A percentile compares a stretch with the other conserved stretches of the same genome.
Evolutionary conservation across 2,888 invertebrate genomes (phyloP).

Genomic region (Epicampocera succincta): DNA sequence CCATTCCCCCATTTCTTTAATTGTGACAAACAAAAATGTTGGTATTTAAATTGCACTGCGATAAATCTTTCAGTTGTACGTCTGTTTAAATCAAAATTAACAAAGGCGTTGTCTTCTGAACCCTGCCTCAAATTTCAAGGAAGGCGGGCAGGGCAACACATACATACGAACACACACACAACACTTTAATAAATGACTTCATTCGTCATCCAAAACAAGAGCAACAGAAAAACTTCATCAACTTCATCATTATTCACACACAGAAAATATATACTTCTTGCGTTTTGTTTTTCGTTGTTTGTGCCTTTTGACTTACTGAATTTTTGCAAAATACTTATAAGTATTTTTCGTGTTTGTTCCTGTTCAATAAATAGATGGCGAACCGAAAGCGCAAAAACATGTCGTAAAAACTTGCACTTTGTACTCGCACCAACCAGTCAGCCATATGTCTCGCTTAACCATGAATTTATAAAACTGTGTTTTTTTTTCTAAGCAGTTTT

Average conservation of each 20-base stretch:
- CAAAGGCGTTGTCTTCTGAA: slow-evolving; percentile 63
- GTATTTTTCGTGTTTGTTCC: slow-evolving; percentile 30
- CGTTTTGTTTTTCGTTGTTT: slow-evolving; percentile 12
- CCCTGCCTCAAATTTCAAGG: slow-evolving; percentile 35
- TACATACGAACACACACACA: slow-evolving; percentile 9
- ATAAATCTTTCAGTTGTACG: slow-evolving; percentile 50
- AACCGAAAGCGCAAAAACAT: slow-evolving; percentile 27
- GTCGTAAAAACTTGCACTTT: slow-evolving; percentile 57
- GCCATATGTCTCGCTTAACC: slow-evolving; percentile 57
- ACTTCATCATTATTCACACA: slow-evolving; percentile 48
- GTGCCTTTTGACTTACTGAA: slow-evolving; percentile 30
- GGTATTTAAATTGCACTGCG: slow-evolving; percentile 47
- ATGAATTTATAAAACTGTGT: slow-evolving; percentile 52
- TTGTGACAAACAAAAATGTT: background rate
- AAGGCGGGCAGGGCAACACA: slow-evolving; percentile 21
- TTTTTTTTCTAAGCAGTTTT: background rate
- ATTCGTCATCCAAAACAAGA: slow-evolving; percentile 60
- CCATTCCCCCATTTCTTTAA: too few relatives aligned
- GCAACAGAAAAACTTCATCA: slow-evolving; percentile 11
- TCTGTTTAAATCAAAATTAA: slow-evolving; percentile 62
- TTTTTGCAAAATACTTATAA: slow-evolving; percentile 45
- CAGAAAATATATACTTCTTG: slow-evolving; percentile 9
- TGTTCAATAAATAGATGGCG: slow-evolving; percentile 18
- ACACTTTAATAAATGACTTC: slow-evolving; percentile 60
- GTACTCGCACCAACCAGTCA: slow-evolving; percentile 34